Conservation (phyloP, 2,888 invertebrate genomes). For the Amblyjoppa fuscipennis region DNA sequence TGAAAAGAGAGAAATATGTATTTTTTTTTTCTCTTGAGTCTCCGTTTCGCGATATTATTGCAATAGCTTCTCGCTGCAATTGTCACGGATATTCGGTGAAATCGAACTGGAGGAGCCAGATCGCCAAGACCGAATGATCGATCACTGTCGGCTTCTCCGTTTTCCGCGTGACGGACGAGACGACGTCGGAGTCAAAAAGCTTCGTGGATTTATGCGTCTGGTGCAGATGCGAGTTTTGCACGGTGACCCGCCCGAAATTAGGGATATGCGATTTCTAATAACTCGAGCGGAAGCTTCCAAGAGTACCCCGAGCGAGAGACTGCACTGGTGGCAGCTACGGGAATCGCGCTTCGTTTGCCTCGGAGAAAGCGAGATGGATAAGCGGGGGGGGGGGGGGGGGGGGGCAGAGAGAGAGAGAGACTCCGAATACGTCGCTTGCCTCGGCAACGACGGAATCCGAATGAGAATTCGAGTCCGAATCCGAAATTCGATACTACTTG, state of each 20-base stretch:
- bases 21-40: background rate
- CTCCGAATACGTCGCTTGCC: constrained; percentile 39
- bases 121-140: background rate
- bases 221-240: constrained; percentile 2
- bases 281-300: constrained; percentile 35
- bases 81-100: background rate
- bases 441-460: constrained; percentile 67
- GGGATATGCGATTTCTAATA: constrained; percentile 58
- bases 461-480: constrained; percentile 72
- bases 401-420: constrained; percentile 30
- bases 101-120: background rate
- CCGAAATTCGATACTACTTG: constrained; percentile 73
- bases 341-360: constrained; percentile 25
- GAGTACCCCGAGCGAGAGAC: background rate
- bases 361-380: constrained; percentile 28
- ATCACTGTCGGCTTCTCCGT: background rate
- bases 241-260: constrained; percentile 46
- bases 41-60: background rate
- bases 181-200: constrained; percentile 4
- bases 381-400: constrained; percentile 30
- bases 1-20: background rate
- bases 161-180: background rate
- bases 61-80: background rate
- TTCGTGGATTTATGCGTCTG: constrained; percentile 39
- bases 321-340: constrained; percentile 16